Evolutionary conservation across 2,113 vertebrate genomes (phyloP).

Genomic region (Philantomba maxwellii): DNA sequence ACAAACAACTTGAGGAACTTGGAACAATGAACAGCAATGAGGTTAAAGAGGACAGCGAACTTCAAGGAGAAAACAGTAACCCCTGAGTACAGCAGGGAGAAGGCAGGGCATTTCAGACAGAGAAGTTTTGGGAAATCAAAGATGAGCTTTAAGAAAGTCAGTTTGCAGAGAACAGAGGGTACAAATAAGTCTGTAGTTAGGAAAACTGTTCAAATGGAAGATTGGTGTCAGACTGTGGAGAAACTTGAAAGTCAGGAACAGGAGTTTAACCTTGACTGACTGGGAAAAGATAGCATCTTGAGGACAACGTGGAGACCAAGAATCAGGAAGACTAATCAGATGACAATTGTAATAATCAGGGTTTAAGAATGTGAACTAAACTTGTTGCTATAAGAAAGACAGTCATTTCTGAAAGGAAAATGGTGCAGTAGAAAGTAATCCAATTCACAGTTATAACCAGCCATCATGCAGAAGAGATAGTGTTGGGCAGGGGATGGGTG

Average conservation of each 20-base stretch:
- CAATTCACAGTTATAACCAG: background rate
- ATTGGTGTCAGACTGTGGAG: background rate
- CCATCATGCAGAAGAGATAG: background rate
- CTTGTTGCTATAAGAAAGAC: background rate
- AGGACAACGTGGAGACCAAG: background rate
- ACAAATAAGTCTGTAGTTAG: background rate
- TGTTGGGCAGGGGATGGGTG: background rate
- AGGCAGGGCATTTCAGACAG: background rate
- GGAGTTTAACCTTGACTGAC: background rate
- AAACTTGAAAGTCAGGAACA: background rate
- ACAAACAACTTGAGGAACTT: background rate
- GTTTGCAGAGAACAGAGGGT: background rate
- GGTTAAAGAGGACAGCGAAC: background rate
- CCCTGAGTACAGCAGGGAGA: background rate
- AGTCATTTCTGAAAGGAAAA: constrained; percentile 24
- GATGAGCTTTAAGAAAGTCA: background rate
- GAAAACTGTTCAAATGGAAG: background rate
- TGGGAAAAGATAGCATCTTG: background rate
- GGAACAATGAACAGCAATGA: background rate
- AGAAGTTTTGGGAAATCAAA: background rate
- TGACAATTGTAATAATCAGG: background rate
- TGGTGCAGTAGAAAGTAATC: background rate
- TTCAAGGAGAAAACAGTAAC: background rate
- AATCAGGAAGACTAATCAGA: background rate
- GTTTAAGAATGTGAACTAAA: background rate